These are phyloP conservation scores for Panorpa germanica DNA, from an alignment of 2,888 invertebrate genomes.

Conservation along the genomic window DNA sequence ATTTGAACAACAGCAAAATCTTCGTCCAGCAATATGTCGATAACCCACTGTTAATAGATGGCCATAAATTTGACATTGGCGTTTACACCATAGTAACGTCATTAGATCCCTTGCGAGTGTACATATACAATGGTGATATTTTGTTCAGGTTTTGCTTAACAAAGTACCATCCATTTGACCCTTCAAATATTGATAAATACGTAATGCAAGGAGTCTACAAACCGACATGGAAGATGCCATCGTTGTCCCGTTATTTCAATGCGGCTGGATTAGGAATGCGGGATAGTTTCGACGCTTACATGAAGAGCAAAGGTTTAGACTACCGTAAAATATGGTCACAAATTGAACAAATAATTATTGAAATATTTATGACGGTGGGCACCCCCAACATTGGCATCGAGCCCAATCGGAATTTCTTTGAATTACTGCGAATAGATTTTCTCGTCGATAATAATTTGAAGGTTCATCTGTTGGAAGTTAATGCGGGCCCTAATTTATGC, in stretches of 20 bases:
- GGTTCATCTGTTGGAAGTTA: conserved; percentile 84
- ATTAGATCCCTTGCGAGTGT: conserved; percentile 72
- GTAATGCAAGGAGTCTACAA: conserved; percentile 88
- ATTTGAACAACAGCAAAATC: conserved; percentile 46
- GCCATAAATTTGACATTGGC: conserved; percentile 92
- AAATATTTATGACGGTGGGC: conserved; percentile 52
- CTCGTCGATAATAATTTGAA: conserved; percentile 73
- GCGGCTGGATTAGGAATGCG: conserved; percentile 66
- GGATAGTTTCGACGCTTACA: conserved; percentile 65
- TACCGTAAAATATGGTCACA: conserved; percentile 59
- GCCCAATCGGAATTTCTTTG: conserved; percentile 63
- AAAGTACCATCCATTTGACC: conserved; percentile 81
- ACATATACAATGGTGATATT: conserved; percentile 77
- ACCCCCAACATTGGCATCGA: conserved; percentile 38
- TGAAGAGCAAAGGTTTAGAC: conserved; percentile 44
- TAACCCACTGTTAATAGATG: conserved; percentile 76
- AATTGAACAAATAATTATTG: conserved; percentile 58
- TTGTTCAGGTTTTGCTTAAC: conserved; percentile 78
- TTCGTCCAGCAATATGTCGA: conserved; percentile 87
- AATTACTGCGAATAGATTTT: conserved; percentile 88
- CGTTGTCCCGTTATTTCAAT: conserved; percentile 47
- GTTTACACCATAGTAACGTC: conserved; percentile 86
- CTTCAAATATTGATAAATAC: conserved; percentile 63
- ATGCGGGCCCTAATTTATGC: conserved; percentile 95
- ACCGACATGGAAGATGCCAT: conserved; percentile 85